These are phyloP conservation scores for Vanessa tameamea DNA, from an alignment of 1,140 invertebrate species.

Conservation along the genomic window DNA sequence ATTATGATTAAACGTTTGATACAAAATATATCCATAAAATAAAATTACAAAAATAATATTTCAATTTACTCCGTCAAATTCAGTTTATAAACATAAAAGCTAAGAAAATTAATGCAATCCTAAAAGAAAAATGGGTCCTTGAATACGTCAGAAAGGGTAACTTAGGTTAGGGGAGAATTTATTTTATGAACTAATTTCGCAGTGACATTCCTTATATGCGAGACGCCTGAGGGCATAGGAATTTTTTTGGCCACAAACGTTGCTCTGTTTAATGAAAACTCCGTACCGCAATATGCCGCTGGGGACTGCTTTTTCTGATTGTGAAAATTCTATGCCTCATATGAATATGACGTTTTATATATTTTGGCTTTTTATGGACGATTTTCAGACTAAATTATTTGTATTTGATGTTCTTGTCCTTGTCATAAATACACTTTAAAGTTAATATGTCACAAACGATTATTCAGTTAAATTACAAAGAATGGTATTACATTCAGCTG, in stretches of 20 bases:
- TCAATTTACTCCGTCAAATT: background rate
- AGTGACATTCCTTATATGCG: constrained; percentile 76
- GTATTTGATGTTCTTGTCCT: background rate
- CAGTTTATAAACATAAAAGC: constrained; percentile 33
- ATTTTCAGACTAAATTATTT: too few relatives aligned
- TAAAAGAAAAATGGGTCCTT: constrained; percentile 38
- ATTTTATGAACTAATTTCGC: constrained; percentile 79
- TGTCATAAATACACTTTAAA: too few relatives aligned
- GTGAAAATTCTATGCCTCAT: constrained; percentile 59
- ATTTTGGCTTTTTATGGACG: constrained; percentile 18
- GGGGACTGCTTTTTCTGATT: constrained; percentile 72
- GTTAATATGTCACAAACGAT: too few relatives aligned
- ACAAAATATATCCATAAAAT: background rate
- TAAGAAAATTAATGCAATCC: constrained; percentile 22
- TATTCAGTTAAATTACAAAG: too few relatives aligned
- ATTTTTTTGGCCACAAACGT: constrained; percentile 75
- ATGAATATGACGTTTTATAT: constrained; percentile 65
- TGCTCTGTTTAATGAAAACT: constrained; percentile 76
- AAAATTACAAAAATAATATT: constrained; percentile 11
- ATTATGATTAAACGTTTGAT: background rate
- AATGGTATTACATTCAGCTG: background rate
- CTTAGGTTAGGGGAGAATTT: constrained; percentile 50
- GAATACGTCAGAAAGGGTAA: constrained; percentile 41
- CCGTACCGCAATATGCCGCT: constrained; percentile 69
- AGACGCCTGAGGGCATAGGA: constrained; percentile 64